phyloP scores from a whole-genome alignment of 35 echinoderm and acorn worm species.

The Ptychodera flava region DNA sequence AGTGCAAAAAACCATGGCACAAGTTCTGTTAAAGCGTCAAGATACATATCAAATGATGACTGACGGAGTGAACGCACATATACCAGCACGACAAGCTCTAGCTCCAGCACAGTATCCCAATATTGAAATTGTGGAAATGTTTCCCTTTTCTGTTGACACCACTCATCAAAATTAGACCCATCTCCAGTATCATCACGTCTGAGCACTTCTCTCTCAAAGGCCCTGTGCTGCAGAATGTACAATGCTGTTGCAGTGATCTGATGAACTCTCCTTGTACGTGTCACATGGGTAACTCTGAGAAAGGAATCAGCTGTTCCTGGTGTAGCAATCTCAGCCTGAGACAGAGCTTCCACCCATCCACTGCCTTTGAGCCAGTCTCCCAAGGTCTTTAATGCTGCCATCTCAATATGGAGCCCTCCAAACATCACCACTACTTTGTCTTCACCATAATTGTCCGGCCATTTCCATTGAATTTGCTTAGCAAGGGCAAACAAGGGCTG shows the following conservation, averaged over 20 bases:
- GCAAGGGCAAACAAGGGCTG: constrained; percentile 38
- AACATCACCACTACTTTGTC: constrained; percentile 49
- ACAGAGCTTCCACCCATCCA: constrained; percentile 45
- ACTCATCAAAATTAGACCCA: no score
- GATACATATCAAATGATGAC: constrained; percentile 23
- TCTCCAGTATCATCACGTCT: no score
- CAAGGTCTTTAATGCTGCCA: constrained; percentile 33
- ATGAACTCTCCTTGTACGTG: constrained; percentile 25
- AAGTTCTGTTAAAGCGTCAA: constrained; percentile 26
- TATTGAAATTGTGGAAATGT: constrained; percentile 54
- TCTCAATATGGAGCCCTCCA: no score
- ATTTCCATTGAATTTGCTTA: constrained; percentile 49
- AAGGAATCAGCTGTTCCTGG: constrained; percentile 50
- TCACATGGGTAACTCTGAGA: constrained; percentile 24
- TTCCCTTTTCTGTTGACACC: constrained; percentile 22
- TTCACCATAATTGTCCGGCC: constrained; percentile 44
- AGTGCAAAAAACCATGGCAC: constrained; percentile 59
- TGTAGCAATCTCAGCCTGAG: constrained; percentile 30
- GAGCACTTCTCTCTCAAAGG: no score
- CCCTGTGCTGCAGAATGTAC: constrained; percentile 14
- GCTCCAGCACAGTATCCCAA: constrained; percentile 15
- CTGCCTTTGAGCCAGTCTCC: constrained; percentile 33
- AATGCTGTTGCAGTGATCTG: constrained; percentile 32
- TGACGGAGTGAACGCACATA: constrained; percentile 43
- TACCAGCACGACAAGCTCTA: constrained; percentile 25